Evolutionary conservation across 2,797 vertebrate species (phyloP).

Genomic region (Cyprinella venusta): DNA sequence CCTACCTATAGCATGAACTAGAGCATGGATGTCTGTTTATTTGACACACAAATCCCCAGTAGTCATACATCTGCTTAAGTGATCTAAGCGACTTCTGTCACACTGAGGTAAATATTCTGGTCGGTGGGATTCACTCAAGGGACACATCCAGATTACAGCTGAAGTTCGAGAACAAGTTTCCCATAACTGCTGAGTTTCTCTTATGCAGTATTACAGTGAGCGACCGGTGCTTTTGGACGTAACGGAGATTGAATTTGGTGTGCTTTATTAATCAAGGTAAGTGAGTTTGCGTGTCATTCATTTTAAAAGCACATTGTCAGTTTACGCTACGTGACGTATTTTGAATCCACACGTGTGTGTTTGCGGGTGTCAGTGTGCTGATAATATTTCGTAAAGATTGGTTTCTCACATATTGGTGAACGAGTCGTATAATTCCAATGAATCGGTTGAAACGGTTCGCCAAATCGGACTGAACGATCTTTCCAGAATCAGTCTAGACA

Average conservation of each 20-base stretch:
- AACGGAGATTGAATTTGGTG: constrained; percentile 39
- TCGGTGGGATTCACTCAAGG: background rate
- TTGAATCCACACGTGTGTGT: background rate
- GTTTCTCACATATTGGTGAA: background rate
- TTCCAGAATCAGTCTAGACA: background rate
- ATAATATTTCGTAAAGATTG: background rate
- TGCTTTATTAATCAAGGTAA: constrained; percentile 65
- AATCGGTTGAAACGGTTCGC: background rate
- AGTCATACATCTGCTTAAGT: background rate
- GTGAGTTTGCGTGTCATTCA: constrained; percentile 23
- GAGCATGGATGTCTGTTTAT: background rate
- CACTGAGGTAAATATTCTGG: background rate
- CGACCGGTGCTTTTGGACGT: constrained; percentile 4
- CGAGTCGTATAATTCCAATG: background rate
- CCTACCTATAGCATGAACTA: background rate
- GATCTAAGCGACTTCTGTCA: background rate
- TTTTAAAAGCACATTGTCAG: background rate
- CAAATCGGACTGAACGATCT: background rate
- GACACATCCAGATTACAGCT: constrained; percentile 3
- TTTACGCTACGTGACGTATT: background rate
- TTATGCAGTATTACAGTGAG: constrained; percentile 30
- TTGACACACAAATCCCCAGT: background rate
- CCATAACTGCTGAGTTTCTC: background rate
- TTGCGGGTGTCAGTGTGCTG: background rate
- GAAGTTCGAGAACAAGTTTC: background rate